These are phyloP conservation scores for Papilio helenus DNA, from an alignment of 1,140 invertebrate species.

Conservation along the genomic window DNA sequence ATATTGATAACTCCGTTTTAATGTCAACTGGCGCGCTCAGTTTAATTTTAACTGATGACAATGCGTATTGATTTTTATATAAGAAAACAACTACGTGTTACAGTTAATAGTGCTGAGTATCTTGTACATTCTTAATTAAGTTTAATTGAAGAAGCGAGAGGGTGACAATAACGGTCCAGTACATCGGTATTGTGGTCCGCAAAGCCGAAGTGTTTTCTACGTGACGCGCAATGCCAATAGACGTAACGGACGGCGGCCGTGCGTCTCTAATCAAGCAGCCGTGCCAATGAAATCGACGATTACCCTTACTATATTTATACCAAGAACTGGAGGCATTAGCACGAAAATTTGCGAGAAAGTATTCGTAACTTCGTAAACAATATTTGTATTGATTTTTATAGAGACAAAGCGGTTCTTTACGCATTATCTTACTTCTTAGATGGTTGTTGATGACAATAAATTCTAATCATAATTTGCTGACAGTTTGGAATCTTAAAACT, in stretches of 20 bases:
- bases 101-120: neutral
- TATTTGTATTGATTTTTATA: no score
- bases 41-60: no score
- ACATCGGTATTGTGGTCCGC: slow-evolving; percentile 50
- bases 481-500: no score
- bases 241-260: slow-evolving; percentile 24
- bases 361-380: no score
- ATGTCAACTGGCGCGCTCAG: no score
- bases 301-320: slow-evolving; percentile 20
- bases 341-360: no score
- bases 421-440: no score
- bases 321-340: neutral
- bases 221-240: slow-evolving; percentile 58
- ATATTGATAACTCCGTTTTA: no score
- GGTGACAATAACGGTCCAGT: slow-evolving; percentile 50
- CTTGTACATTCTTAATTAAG: neutral
- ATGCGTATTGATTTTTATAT: no score
- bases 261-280: slow-evolving; percentile 47
- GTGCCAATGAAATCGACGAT: slow-evolving; percentile 49
- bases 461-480: no score
- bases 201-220: slow-evolving; percentile 58
- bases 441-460: no score
- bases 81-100: neutral
- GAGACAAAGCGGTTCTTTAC: no score
- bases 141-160: slow-evolving; percentile 46